phyloP scores from a whole-genome alignment of 2,888 invertebrate species.

The Cheilosia grossa region DNA sequence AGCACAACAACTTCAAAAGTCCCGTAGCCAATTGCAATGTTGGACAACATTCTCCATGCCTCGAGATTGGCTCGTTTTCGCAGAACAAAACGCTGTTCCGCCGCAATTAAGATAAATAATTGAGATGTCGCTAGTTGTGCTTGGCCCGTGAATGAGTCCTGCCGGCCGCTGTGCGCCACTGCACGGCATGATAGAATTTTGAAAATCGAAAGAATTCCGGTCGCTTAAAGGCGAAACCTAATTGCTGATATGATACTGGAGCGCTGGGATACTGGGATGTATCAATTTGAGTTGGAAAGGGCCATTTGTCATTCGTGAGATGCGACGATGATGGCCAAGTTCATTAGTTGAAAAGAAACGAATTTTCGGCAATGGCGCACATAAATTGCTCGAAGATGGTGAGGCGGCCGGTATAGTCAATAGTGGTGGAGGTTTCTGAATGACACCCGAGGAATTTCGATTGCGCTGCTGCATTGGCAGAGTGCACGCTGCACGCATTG shows the following conservation, averaged over 20 bases:
- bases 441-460: slow-evolving; percentile 60
- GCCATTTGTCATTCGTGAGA: slow-evolving; percentile 67
- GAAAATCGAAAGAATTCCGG: slow-evolving; percentile 70
- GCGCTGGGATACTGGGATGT: slow-evolving; percentile 44
- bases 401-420: not conserved
- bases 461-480: slow-evolving; percentile 22
- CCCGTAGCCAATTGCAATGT: slow-evolving; percentile 41
- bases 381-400: slow-evolving; percentile 20
- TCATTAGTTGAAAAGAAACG: slow-evolving; percentile 53
- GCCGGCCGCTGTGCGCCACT: slow-evolving; percentile 39
- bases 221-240: slow-evolving; percentile 62
- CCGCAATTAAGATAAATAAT: slow-evolving; percentile 74
- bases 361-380: slow-evolving; percentile 37
- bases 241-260: slow-evolving; percentile 74
- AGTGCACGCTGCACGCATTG: slow-evolving; percentile 37
- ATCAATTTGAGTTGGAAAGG: slow-evolving; percentile 65
- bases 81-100: slow-evolving; percentile 47
- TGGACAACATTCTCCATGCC: slow-evolving; percentile 63
- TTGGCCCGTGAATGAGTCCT: slow-evolving; percentile 41
- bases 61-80: slow-evolving; percentile 56
- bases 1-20: slow-evolving; percentile 64
- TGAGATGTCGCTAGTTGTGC: slow-evolving; percentile 66
- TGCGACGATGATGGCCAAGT: slow-evolving; percentile 29
- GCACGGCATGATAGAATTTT: slow-evolving; percentile 67
- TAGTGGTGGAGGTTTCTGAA: slow-evolving; percentile 23